A percentile compares a stretch with the other conserved stretches of the same genome.
Evolutionary conservation across 2,888 invertebrate species (phyloP).

Genomic region (Eupithecia centaureata): DNA sequence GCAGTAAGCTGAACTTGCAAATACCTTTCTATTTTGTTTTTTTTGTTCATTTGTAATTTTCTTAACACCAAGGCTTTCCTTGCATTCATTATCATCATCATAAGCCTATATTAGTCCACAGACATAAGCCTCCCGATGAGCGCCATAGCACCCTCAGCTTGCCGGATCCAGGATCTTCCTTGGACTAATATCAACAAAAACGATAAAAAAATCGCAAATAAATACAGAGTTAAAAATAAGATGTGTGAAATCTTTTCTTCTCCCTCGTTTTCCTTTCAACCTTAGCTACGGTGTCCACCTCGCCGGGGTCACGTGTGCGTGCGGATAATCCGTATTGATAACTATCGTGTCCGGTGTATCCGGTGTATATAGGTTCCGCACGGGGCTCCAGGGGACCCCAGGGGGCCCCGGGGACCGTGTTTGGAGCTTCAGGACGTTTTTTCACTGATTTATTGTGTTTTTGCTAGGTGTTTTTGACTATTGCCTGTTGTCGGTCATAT

Average conservation of each 20-base stretch:
- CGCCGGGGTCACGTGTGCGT: constrained; percentile 47
- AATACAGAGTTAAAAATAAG: not conserved
- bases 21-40: no score
- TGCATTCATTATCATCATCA: no score
- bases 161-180: no score
- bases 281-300: not conserved
- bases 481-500: not conserved
- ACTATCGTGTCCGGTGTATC: constrained; percentile 65
- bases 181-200: not conserved
- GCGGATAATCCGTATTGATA: constrained; percentile 75
- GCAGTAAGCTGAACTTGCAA: no score
- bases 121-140: no score
- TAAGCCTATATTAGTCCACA: no score
- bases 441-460: constrained; percentile 33
- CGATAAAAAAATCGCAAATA: not conserved
- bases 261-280: not conserved
- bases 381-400: not conserved
- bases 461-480: constrained; percentile 18
- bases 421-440: not conserved
- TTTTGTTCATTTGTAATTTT: no score
- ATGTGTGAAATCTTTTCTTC: not conserved
- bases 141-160: no score
- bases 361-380: constrained; percentile 48
- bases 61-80: no score
- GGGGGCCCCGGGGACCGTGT: not conserved